Percentiles rank a stretch among this genome's conserved stretches.
Conservation (phyloP, 2,888 invertebrate genomes). For the Coremacera marginata region DNA sequence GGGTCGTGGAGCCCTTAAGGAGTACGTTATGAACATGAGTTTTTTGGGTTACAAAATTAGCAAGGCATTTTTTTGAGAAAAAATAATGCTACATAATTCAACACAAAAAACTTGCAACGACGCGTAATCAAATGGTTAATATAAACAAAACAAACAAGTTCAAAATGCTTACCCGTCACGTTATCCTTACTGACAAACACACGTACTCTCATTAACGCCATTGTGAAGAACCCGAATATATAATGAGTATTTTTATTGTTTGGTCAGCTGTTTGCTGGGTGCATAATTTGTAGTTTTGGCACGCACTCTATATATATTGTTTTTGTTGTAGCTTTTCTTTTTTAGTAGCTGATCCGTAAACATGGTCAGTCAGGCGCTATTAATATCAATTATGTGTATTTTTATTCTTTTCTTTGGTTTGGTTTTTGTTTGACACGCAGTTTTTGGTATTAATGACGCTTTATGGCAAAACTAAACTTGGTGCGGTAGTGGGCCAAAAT, state of each 20-base stretch:
- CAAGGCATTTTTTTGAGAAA: neutral
- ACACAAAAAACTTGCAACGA: neutral
- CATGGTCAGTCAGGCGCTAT: constrained; percentile 13
- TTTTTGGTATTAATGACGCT: neutral
- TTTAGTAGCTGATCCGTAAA: neutral
- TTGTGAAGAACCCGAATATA: too few species aligned
- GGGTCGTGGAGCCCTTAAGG: too few species aligned
- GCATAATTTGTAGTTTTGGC: constrained; percentile 20
- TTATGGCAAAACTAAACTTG: neutral
- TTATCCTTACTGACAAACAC: neutral
- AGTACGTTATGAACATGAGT: too few species aligned
- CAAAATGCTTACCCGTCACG: neutral
- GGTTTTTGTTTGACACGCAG: neutral
- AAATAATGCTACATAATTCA: neutral
- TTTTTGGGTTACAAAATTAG: neutral
- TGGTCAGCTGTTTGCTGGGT: constrained; percentile 10
- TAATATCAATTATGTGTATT: neutral
- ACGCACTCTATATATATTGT: neutral
- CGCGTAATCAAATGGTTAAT: neutral
- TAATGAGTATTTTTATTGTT: neutral
- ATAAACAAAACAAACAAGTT: neutral
- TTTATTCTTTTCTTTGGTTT: neutral
- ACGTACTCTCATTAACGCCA: too few species aligned
- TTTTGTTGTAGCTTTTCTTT: neutral
- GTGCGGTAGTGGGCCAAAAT: neutral